Base-by-base conservation (phyloP, 2,113 vertebrate species). In the Trichomycterus rosablanca region DNA sequence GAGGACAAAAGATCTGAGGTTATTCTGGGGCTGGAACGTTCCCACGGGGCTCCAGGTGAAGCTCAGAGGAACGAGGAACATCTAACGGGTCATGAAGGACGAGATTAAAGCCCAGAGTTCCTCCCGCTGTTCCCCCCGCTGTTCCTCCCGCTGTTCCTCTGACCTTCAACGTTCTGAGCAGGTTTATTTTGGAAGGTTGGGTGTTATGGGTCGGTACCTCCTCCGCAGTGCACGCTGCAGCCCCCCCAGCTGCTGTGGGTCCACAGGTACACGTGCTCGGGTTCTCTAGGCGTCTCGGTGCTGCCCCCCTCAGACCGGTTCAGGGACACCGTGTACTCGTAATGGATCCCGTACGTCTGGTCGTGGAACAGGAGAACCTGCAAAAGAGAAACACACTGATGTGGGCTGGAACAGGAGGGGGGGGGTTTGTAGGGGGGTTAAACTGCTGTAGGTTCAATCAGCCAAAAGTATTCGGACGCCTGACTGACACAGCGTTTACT, bases 301-400 rank as follows among this genome's bases (percentile, higher is more conserved):
- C 72, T 84, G 63, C 82, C 82, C 64, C 91, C 87, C 43, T 82
- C 73, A 0, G 86, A 85, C 35, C 83, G 78, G 83, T 94, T 98
- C 63, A 95, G 83, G n/a, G 92, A 89, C 66, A 98, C 81, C 0
- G 94, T 98, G 78, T 97, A 98, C 72, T 98, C 95, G 1, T 98
- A 98, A 76, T 98, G 96, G 74, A 98, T 95, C 26, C 90, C 93
- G 1, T 93, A 97, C 64, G 91, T 94, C 75, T 95, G 94, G 81
- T 98, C 94, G 1, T 98, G 95, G 76, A 98, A 98, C 5, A 98
- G 70, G 76, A 98, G 83, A 62, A 98, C 93, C 96, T 98, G 82
- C 6, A 12, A 19, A 16, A 42, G 23, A 40, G 5, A 4, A 6
- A 8, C 20, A 42, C 37, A 40, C n/a, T n/a, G n/a, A n/a, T n/a